A percentile compares a stretch with the other conserved stretches of the same genome.
phyloP scores from a whole-genome alignment of 2,113 vertebrate species.

The Gavialis gangeticus region DNA sequence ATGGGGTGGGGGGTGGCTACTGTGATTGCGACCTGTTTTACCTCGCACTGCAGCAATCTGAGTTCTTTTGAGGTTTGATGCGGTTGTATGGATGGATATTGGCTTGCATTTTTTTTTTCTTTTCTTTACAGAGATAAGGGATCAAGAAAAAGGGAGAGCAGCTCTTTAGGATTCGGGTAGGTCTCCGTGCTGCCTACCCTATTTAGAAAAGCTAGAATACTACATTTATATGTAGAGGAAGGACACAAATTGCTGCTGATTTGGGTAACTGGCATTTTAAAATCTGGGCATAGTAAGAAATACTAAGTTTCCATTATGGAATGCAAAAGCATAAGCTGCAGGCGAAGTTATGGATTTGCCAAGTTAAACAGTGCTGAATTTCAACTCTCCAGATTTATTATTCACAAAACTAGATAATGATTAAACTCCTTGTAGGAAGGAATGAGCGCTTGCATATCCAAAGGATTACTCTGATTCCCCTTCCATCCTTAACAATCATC shows the following conservation, averaged over 20 bases:
- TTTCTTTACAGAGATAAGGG: slow-evolving; percentile 70
- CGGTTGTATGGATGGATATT: slow-evolving; percentile 51
- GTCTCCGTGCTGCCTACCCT: slow-evolving; percentile 36
- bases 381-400: not conserved
- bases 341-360: not conserved
- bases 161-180: slow-evolving; percentile 69
- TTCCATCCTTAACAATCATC: no score
- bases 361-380: not conserved
- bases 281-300: not conserved
- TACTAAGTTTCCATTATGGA: not conserved
- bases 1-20: not conserved
- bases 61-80: slow-evolving; percentile 32
- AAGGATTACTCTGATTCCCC: no score
- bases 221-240: not conserved
- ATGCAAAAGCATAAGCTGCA: not conserved
- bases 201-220: not conserved
- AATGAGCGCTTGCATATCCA: no score
- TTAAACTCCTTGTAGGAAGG: no score
- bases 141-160: slow-evolving; percentile 61
- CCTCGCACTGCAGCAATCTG: not conserved
- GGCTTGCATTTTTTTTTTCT: slow-evolving; percentile 63
- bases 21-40: not conserved
- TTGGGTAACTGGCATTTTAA: not conserved
- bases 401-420: slow-evolving; percentile 4
- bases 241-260: not conserved